Evolutionary conservation across 2,797 vertebrate species (phyloP).

Genomic region (Mormyrops boulengeri): DNA sequence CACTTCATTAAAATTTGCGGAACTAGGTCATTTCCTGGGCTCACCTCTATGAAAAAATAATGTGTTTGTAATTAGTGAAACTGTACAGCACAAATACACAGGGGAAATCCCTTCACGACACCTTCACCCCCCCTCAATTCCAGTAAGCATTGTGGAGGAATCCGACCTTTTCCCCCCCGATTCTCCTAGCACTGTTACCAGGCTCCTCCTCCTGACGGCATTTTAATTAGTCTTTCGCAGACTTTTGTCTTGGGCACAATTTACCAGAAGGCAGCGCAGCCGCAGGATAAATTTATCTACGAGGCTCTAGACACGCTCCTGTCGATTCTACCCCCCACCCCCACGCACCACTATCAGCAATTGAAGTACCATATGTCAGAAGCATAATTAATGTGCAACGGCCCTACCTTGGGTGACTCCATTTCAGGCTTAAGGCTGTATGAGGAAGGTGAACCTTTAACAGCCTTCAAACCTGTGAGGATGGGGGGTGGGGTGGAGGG

Average conservation of each 20-base stretch:
- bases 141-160: neutral
- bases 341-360: neutral
- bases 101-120: neutral
- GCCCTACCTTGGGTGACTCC: conserved; percentile 60
- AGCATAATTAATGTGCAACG: neutral
- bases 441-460: conserved; percentile 56
- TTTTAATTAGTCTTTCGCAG: conserved; percentile 1
- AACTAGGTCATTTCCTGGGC: neutral
- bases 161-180: neutral
- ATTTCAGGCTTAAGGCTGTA: conserved; percentile 53
- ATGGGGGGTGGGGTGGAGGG: conserved; percentile 49
- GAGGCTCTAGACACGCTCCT: neutral
- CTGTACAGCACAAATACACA: neutral
- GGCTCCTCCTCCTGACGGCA: neutral
- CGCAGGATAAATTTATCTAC: neutral
- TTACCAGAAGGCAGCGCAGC: neutral
- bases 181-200: neutral
- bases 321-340: neutral
- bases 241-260: conserved; percentile 7
- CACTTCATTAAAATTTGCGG: neutral
- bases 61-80: neutral
- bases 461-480: conserved; percentile 61
- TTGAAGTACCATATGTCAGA: too few species aligned
- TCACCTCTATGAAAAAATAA: neutral
- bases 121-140: neutral